Evolutionary conservation across 1,140 invertebrate species (phyloP).

Genomic region (Drosophila azteca): DNA sequence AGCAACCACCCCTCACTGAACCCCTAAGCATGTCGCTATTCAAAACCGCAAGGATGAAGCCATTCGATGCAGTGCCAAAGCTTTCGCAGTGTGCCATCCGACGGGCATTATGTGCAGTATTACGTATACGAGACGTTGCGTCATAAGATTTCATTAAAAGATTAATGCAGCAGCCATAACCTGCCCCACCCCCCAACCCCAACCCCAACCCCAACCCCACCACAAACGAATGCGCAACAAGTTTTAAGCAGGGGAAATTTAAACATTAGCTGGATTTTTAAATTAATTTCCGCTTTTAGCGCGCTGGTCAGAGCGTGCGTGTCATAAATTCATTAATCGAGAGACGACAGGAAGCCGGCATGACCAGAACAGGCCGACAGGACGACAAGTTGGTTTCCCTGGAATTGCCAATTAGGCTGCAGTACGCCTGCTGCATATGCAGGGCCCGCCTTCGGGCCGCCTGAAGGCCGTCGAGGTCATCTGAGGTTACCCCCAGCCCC

Average conservation of each 20-base stretch:
- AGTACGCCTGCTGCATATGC: constrained; percentile 34
- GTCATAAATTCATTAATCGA: constrained; percentile 62
- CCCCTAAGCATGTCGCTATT: constrained; percentile 16
- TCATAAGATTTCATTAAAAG: constrained; percentile 67
- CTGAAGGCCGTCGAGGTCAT: constrained; percentile 41
- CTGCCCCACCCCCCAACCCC: too few relatives aligned
- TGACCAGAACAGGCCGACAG: neutral
- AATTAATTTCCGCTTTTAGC: constrained; percentile 35
- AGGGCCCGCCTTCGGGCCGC: neutral
- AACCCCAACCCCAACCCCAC: too few relatives aligned
- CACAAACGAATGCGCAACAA: constrained; percentile 43
- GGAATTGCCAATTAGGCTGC: constrained; percentile 47
- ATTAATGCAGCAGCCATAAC: constrained; percentile 45
- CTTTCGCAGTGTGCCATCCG: constrained; percentile 40
- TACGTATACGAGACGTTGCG: constrained; percentile 34
- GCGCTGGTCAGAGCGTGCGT: constrained; percentile 41
- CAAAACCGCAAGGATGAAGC: constrained; percentile 48
- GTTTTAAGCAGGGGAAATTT: constrained; percentile 20
- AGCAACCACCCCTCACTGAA: constrained; percentile 4
- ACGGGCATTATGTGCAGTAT: constrained; percentile 26
- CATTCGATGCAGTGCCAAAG: constrained; percentile 15
- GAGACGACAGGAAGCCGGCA: constrained; percentile 30
- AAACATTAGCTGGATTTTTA: constrained; percentile 40
- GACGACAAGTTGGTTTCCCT: constrained; percentile 32
- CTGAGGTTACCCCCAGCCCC: constrained; percentile 7